phyloP scores from a whole-genome alignment of 2,797 vertebrate genomes.

The Atherinosoma microstoma region DNA sequence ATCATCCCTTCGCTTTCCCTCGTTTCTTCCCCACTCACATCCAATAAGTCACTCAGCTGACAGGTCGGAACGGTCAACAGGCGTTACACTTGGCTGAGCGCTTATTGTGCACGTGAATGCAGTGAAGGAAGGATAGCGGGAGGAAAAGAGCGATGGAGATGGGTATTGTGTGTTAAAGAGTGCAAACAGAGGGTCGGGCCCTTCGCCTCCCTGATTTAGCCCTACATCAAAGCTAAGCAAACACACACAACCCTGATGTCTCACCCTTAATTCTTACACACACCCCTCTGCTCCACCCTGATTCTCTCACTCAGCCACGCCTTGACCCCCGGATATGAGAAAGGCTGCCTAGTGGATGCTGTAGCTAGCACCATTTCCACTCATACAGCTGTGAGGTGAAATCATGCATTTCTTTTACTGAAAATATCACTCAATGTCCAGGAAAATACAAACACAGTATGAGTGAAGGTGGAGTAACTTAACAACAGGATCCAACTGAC shows the following conservation, averaged over 20 bases:
- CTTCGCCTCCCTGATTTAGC: constrained; percentile 74
- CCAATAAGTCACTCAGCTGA: constrained; percentile 65
- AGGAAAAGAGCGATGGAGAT: constrained; percentile 83
- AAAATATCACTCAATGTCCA: constrained; percentile 26
- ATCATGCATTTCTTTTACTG: constrained; percentile 9
- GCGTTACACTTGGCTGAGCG: constrained; percentile 86
- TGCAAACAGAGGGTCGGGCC: constrained; percentile 84
- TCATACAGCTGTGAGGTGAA: not conserved
- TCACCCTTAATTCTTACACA: constrained; percentile 61
- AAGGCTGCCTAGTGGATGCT: constrained; percentile 2
- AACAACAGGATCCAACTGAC: constrained; percentile 47
- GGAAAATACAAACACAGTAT: constrained; percentile 37
- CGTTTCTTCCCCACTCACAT: constrained; percentile 25
- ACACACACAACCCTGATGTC: constrained; percentile 74
- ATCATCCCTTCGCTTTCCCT: constrained; percentile 32
- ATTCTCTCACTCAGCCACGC: constrained; percentile 40
- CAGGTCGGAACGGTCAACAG: constrained; percentile 90
- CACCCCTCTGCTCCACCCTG: constrained; percentile 49
- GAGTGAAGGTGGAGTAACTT: constrained; percentile 41
- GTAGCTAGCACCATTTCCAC: constrained; percentile 1
- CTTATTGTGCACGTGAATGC: constrained; percentile 89
- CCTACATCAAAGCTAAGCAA: constrained; percentile 94
- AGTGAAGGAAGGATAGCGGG: constrained; percentile 80
- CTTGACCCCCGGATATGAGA: constrained; percentile 37
- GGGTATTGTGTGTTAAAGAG: constrained; percentile 80